Evolutionary conservation across 2,797 vertebrate genomes (phyloP), one percentile per base, ranked within the genome.

Genomic region (Pogoniulus pusillus): DNA sequence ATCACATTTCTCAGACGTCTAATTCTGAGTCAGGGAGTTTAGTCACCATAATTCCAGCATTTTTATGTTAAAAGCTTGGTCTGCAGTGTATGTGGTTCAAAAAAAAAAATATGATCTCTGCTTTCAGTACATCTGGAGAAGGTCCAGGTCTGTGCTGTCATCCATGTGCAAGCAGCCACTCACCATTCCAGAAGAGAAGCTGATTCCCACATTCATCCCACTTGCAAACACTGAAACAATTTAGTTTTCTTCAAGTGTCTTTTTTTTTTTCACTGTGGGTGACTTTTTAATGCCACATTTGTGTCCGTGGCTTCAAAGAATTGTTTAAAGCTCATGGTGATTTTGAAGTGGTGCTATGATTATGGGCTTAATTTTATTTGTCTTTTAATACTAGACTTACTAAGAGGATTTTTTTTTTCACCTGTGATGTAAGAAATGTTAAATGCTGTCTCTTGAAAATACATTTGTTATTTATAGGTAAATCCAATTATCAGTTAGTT

Each of bases 321-420:
- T 6, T 90, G 57, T 65, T 83, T 30, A 32, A 58, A 85, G 63
- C 88, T 76, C 49, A 9, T 51, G 49, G 54, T 54, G 37, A 68
- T 89, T 93, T 32, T 81, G 58, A 85, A 84, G 60, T 54, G 7
- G 26, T 79, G 19, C 58, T 77, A 39, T 55, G 57, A 76, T 89
- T 78, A 66, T 41, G 34, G 20, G 39, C 59, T 90, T 90, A 85
- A 73, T 84, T 95, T 92, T 82, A 77, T 90, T 93, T 94, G 45
- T 17, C 72, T 92, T 95, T 80, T 71, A 93, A 70, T 88, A 51
- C 64, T 49, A 63, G 64, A 80, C 34, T 12, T 79, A 32, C 77
- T 95, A 91, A 94, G 92, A 93, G 85, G 92, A 96, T 96, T 94
- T 80, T 93, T 84, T 92, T 92, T 95, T 89, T 79, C 82, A 92